Base-by-base conservation (phyloP, 2,888 invertebrate genomes). In the Eristalis pertinax region DNA sequence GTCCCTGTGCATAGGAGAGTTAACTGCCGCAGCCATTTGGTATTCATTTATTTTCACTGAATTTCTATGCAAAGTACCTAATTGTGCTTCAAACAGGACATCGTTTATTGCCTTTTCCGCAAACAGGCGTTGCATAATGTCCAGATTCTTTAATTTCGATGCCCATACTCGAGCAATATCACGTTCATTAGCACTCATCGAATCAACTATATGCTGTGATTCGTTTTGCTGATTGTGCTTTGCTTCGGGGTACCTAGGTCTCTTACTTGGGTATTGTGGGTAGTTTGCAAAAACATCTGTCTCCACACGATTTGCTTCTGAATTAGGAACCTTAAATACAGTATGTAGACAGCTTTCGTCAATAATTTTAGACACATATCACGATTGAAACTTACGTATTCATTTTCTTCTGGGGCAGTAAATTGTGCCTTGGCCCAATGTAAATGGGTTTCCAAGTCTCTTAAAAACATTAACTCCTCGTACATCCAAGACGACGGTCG, bases 71-170 rank as follows among this genome's bases (percentile, higher is more conserved):
- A 92, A 85, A 41, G 91, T 92, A 13, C 91, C 91, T 3, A 91
- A 90, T 79, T 92, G 92, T 1, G 91, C 92, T 80, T 92, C 92
- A 41, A 92, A 92, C 0, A 92, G 90, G 10, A 92, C 91, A 73
- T 92, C 92, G 38, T 92, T 92, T 64, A 92, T 92, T 67, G 92
- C 92, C 7, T 92, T 91, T 80, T 92, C 92, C 1, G 92, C 92
- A n/a, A 92, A 90, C 3, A 92, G 87, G 0, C 92, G 90, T 62
- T 92, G 92, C 15, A 92, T 91, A 8, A 91, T 90, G 0, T 91
- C 90, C 73, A 92, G 84, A 22, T 91, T 90, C 70, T 92, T 92
- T 0, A 92, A 76, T 65, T 92, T 92, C 73, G 91, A 89, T 3
- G 92, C 91, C 92, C 92, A 92, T 2, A 92, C 91, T 58, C 91